Conservation (phyloP, 2,113 vertebrate genomes). For the Sebastes fasciatus region DNA sequence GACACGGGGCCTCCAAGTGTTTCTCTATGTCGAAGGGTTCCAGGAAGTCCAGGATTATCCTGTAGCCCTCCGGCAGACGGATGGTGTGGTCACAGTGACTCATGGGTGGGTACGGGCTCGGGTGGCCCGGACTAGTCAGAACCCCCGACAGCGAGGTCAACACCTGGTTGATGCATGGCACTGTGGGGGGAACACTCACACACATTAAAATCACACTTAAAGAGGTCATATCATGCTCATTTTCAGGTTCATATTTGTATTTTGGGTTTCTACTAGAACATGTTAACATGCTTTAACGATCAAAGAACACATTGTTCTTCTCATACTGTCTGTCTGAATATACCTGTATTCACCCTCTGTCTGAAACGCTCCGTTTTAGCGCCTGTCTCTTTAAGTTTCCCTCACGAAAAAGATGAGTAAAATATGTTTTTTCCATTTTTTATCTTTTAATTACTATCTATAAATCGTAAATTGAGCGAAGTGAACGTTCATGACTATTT, state of each 20-base stretch:
- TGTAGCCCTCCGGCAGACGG: conserved; percentile 83
- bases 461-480: no score
- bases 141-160: conserved; percentile 80
- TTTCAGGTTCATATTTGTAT: neutral
- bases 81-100: conserved; percentile 84
- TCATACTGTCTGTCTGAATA: no score
- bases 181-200: conserved; percentile 67
- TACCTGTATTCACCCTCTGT: no score
- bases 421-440: no score
- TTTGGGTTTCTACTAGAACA: no score
- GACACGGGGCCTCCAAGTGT: conserved; percentile 81
- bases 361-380: no score
- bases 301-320: no score
- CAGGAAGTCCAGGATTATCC: conserved; percentile 83
- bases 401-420: no score
- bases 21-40: conserved; percentile 86
- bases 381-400: no score
- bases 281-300: no score
- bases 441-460: no score
- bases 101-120: conserved; percentile 82
- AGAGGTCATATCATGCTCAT: neutral
- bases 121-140: conserved; percentile 85
- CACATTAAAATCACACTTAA: neutral
- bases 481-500: no score
- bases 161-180: conserved; percentile 79